phyloP scores from a whole-genome alignment of 2,888 invertebrate species.

The Cheilosia urbana region DNA sequence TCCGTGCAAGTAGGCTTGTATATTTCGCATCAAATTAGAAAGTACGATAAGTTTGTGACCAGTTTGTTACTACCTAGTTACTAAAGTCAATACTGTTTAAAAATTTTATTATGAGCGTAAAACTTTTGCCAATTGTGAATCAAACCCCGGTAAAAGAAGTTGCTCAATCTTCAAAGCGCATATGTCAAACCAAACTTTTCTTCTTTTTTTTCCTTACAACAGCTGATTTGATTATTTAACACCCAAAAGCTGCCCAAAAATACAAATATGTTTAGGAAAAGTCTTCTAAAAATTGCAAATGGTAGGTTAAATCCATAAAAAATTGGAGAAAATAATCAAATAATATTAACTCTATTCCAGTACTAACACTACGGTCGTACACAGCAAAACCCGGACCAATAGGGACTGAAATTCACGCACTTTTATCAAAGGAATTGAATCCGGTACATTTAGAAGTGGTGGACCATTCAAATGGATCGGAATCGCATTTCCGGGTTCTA shows the following conservation, averaged over 20 bases:
- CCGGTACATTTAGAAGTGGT: slow-evolving; percentile 92
- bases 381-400: slow-evolving; percentile 82
- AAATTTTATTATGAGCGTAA: neutral
- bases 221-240: slow-evolving; percentile 62
- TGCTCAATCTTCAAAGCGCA: neutral
- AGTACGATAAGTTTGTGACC: too few relatives aligned
- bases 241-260: neutral
- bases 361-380: slow-evolving; percentile 30
- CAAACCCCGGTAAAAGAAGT: neutral
- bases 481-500: slow-evolving; percentile 97
- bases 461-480: slow-evolving; percentile 95
- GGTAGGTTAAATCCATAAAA: slow-evolving; percentile 39
- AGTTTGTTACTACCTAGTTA: too few relatives aligned
- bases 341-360: slow-evolving; percentile 1
- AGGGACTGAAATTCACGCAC: slow-evolving; percentile 86
- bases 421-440: slow-evolving; percentile 86
- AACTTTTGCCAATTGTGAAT: slow-evolving; percentile 26
- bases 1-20: too few relatives aligned
- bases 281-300: slow-evolving; percentile 47
- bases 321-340: neutral
- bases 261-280: slow-evolving; percentile 60
- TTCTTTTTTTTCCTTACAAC: neutral
- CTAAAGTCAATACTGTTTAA: neutral
- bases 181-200: neutral
- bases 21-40: too few relatives aligned